Base-by-base conservation (phyloP, 2,888 invertebrate genomes). In the Andricus quercusramuli region DNA sequence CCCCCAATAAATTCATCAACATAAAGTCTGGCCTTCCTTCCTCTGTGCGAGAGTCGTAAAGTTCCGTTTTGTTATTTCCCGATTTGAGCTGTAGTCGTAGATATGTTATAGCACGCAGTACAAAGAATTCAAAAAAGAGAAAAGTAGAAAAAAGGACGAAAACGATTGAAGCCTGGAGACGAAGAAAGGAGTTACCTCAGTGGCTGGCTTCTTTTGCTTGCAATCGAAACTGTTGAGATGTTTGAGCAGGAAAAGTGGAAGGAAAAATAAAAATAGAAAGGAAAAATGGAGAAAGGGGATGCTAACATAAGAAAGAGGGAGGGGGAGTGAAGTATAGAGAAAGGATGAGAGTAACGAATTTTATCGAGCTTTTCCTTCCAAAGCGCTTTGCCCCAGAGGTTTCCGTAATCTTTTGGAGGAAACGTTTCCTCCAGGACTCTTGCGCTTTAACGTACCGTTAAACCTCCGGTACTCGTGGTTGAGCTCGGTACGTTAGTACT, bases 401-500 rank as follows among this genome's bases (percentile, higher is more conserved):
- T 84, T 83, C 81, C 79, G 85, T 87, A 80, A 86, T 83, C 86
- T 86, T 83, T 82, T 78, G 79, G 77, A 82, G 85, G 78, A 84
- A 87, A 85, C 77, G 78, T 85, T 74, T 85, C 62, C 84, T 77
- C 78, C 76, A 80, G 83, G 83, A 80, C 83, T 83, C 80, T 76
- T 80, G 80, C 80, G 81, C 84, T 86, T 85, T 83, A 85, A 85
- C 83, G 82, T 82, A 79, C 83, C 85, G 83, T 88, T 88, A 88
- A 87, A 82, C 83, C 81, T 76, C 78, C 41, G 81, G 78, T 70
- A 41, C 59, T 77, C 66, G 66, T 59, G 81, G 78, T 77, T 77
- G 78, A 81, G 82, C 83, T 83, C 81, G 79, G 82, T 81, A 82
- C 79, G 67, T 37, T 79, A 78, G 77, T 78, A 80, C 70, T 68